Evolutionary conservation across 2,797 vertebrate genomes (phyloP).

Genomic region (Hippoglossus hippoglossus): DNA sequence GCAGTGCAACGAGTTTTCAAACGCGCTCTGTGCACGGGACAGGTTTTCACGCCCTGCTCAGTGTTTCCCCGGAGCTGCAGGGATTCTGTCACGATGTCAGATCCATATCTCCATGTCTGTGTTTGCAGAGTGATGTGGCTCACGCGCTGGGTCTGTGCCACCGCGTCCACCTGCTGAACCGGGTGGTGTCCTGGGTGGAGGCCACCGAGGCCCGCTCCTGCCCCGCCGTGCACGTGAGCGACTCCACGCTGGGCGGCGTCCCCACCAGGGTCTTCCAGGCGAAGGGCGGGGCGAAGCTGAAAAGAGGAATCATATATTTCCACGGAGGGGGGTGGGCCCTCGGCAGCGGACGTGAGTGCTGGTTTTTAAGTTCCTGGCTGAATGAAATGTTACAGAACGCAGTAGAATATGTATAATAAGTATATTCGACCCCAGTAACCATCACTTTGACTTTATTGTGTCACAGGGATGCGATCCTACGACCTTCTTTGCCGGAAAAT

Average conservation of each 20-base stretch:
- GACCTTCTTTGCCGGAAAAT: constrained; percentile 90
- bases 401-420: too few species aligned
- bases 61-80: too few species aligned
- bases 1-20: too few species aligned
- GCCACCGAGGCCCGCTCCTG: constrained; percentile 83
- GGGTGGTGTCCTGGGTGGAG: constrained; percentile 83
- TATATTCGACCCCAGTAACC: background rate
- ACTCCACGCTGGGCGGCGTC: constrained; percentile 88
- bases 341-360: constrained; percentile 89
- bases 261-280: constrained; percentile 90
- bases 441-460: background rate
- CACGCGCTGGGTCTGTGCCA: constrained; percentile 90
- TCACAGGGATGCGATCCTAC: constrained; percentile 90
- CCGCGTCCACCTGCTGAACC: constrained; percentile 87
- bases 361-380: too few species aligned
- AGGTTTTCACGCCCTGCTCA: too few species aligned
- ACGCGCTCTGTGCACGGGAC: too few species aligned
- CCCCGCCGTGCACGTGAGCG: constrained; percentile 82
- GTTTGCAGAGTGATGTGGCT: constrained; percentile 86
- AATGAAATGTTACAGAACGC: too few species aligned
- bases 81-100: too few species aligned
- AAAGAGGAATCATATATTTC: constrained; percentile 89
- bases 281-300: constrained; percentile 68
- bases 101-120: background rate
- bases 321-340: constrained; percentile 97